Base-by-base conservation (phyloP, 2,113 vertebrate genomes). In the Platycercus adscitus region DNA sequence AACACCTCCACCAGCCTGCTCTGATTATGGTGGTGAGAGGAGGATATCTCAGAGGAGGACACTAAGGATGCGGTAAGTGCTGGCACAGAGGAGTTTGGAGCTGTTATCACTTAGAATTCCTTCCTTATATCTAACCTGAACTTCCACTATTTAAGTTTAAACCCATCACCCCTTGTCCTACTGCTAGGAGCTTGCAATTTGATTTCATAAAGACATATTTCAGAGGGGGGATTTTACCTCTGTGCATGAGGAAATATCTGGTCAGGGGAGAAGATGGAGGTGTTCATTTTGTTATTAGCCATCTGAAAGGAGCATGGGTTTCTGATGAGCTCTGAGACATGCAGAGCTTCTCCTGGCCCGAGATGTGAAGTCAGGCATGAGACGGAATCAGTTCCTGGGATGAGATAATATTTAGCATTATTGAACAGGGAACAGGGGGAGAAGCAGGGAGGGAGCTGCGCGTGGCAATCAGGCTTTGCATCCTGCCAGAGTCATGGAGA, bases 341-440 rank as follows among this genome's bases (percentile, higher is more conserved):
- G 33, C 52, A 82, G 52, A 85, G 19, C 49, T 80, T 65, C 75
- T 86, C 50, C 25, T 75, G 37, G 47, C 55, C 60, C 4, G 6
- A 63, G 64, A 35, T 66, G 71, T 70, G 41, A 93, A 91, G 11
- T 88, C 44, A 88, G 73, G 55, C 29, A 35, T 53, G 71, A 92
- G 19, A 55, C 61, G 29, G 61, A 91, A 89, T 81, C 52, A 69
- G 7, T 72, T 82, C 31, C 53, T 65, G 33, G 28, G n/a, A 58
- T 1, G 4, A 93, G 68, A 63, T 56, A 60, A n/a, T 69, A 47
- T 35, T 93, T 52, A 91, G 66, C 28, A 35, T 91, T 61, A 80
- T 46, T 0, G 2, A 79, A 49, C 3, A 6, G 43, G 21, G 58
- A 81, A 44, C 0, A 0, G 13, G 11, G 41, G 29, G 17, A 41